phyloP scores from a whole-genome alignment of 2,113 vertebrate genomes.

The Oriolus oriolus region DNA sequence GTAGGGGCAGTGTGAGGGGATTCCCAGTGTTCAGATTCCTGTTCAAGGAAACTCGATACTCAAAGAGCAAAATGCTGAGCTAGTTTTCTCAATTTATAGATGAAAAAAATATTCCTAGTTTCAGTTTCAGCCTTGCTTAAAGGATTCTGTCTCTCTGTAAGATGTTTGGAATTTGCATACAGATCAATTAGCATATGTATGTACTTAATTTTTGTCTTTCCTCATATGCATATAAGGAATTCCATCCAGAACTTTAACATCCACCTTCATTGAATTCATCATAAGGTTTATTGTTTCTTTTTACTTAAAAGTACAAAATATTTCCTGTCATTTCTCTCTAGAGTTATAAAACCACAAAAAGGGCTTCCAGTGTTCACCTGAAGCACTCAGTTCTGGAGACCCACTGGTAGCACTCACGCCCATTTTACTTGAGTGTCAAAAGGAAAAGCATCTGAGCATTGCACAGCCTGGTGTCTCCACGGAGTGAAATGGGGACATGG shows the following conservation, averaged over 20 bases:
- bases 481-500: neutral
- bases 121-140: neutral
- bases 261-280: neutral
- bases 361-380: neutral
- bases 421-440: neutral
- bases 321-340: neutral
- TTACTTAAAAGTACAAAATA: neutral
- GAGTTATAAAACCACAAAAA: neutral
- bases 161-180: neutral
- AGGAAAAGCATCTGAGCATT: neutral
- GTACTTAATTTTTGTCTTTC: neutral
- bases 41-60: neutral
- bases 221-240: neutral
- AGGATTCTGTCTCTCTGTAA: neutral
- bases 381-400: neutral
- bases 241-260: neutral
- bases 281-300: neutral
- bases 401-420: neutral
- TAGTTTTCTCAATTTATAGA: neutral
- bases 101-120: neutral
- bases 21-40: neutral
- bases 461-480: neutral
- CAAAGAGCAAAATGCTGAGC: neutral
- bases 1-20: neutral
- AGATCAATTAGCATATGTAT: neutral